Base-by-base conservation (phyloP, 2,888 invertebrate species). In the Allygus modestus region DNA sequence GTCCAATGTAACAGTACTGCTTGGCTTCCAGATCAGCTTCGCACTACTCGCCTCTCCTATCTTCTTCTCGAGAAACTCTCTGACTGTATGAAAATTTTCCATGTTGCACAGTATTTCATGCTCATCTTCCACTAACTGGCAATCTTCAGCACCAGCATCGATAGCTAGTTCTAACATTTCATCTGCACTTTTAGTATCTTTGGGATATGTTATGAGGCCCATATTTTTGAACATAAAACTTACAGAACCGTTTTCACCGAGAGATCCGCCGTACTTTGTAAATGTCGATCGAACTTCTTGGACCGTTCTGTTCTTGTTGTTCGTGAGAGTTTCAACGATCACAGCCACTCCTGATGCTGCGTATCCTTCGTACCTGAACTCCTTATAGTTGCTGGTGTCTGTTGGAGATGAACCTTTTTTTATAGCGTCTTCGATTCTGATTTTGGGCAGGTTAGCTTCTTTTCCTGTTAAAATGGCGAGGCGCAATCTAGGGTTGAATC, bases 221-320 rank as follows among this genome's bases (percentile, higher is more conserved):
- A 81, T 41, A 33, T 81, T 61, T 61, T 81, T 61, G 37, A 81
- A 81, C 54, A 81, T 54, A 23, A 37, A 81, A 58, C 81, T 81
- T 9, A 81, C 81, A 33, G 58, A 33, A 5, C 81, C 81, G 17
- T 51, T 81, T 81, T 81, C 81, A 28, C 81, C 81, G 11, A 81
- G 61, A 41, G 54, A 33, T 28, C 81, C 81, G 4, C 81, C 81
- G 31, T 81, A 61, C n/a, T 61, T 54, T 15, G 81, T 54, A 28
- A 81, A 81, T 2, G 33, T 81, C 7, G 54, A 81, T n/a, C 81
- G 54, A 11, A 81, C 41, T 26, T 54, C 81, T 37, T 54, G 61
- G 5, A 61, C 81, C 26, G 81, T 81, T 33, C 81, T 31, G 58
- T 81, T 81, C 58, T 61, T 54, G 61, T 81, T 81, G 61, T 81